These are phyloP conservation scores for Drosophila parvula DNA, from an alignment of 1,140 invertebrate species.

Conservation along the genomic window DNA sequence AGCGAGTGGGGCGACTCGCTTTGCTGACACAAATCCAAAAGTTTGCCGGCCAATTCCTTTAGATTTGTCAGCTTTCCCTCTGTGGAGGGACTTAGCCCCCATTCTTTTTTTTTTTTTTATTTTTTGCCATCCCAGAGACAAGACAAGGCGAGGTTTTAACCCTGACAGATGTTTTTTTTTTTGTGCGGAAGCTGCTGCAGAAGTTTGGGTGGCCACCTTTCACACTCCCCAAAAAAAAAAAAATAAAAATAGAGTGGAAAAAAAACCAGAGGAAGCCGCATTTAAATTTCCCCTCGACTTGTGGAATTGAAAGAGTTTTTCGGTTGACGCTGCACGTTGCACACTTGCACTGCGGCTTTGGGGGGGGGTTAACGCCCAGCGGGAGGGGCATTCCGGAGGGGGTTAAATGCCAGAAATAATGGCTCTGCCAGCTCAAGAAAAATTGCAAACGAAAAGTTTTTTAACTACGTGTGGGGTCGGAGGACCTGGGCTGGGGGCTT, in stretches of 20 bases:
- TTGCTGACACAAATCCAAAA: conserved; percentile 39
- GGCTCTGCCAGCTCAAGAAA: conserved; percentile 76
- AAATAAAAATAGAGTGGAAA: conserved; percentile 3
- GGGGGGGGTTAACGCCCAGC: conserved; percentile 20
- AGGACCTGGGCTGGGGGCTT: neutral
- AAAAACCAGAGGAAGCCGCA: conserved; percentile 16
- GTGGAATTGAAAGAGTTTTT: conserved; percentile 52
- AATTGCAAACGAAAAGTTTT: conserved; percentile 75
- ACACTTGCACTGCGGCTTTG: neutral
- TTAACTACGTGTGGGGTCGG: conserved; percentile 59
- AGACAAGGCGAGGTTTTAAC: conserved; percentile 29
- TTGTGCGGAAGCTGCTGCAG: conserved; percentile 8
- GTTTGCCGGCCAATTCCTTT: conserved; percentile 39
- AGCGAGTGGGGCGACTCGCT: neutral
- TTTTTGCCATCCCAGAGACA: neutral
- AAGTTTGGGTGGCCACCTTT: neutral
- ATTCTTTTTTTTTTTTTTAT: neutral
- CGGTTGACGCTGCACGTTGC: conserved; percentile 64
- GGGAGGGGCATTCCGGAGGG: neutral
- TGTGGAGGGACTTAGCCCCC: neutral
- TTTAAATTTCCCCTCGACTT: conserved; percentile 45
- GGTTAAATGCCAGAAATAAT: conserved; percentile 64
- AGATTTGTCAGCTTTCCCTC: conserved; percentile 39
- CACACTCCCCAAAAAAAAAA: neutral
- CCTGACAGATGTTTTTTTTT: conserved; percentile 46